Base-by-base conservation (phyloP, 2,113 vertebrate species). In the Casuarius casuarius region DNA sequence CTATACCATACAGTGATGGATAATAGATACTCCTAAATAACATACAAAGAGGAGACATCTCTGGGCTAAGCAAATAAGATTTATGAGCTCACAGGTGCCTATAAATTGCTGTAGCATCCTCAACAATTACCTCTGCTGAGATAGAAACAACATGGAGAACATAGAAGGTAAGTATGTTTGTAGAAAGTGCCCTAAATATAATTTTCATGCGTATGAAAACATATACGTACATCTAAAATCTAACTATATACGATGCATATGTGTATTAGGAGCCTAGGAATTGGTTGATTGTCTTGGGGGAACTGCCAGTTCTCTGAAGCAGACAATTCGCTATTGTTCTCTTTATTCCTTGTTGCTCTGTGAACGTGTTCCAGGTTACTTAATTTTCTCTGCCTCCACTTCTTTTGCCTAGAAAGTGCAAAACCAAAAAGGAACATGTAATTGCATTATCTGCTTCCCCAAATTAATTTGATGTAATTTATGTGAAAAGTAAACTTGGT, bases 61-160 rank as follows among this genome's bases (percentile, higher is more conserved):
- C 59, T 91, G 90, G 65, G 66, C 42, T 94, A 91, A 96, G 56
- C 48, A 84, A 44, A 4, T 48, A 92, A 90, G 61, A 90, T 94
- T 86, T 93, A 79, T 89, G 80, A 94, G 48, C 52, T 74, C 49
- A 62, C 18, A 90, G 35, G 29, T 76, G 29, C 52, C 71, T 74
- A 49, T 90, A 77, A 90, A 88, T 76, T 93, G 62, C 90, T 16
- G 62, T 66, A 84, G 18, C 35, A 62, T 84, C 65, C 33, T 84
- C 74, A 76, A 11, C 63, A 82, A 66, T 91, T 95, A 94, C 35
- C 18, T 89, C 93, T 84, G 51, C 35, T 33, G 58, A 83, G 61
- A 68, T 22, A 40, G 22, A 94, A 87, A n/a, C 76, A 4, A 70
- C 35, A 49, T 35, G 18, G 66, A 65, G 16, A 12, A 91, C 87